Evolutionary conservation across 2,797 vertebrate genomes (phyloP).

Genomic region (Poeciliopsis paucimaculata): DNA sequence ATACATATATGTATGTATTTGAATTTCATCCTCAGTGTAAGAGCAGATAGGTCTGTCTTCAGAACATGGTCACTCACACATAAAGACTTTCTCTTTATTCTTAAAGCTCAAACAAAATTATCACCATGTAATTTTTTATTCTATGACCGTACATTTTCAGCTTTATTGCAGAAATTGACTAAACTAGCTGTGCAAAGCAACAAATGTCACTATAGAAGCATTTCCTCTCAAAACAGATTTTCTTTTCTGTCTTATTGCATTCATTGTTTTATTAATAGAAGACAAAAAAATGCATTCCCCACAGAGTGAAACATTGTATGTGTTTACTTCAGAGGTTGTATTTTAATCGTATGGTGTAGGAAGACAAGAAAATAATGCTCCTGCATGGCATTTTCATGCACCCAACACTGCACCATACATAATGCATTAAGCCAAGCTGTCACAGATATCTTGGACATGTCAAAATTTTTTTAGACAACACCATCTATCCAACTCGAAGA

Average conservation of each 20-base stretch:
- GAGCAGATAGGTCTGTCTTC: not conserved
- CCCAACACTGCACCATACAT: not conserved
- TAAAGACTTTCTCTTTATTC: constrained; percentile 23
- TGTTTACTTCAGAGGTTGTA: not conserved
- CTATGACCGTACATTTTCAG: constrained; percentile 38
- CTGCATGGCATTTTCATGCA: not conserved
- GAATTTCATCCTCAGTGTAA: constrained; percentile 5
- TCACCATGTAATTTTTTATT: constrained; percentile 30
- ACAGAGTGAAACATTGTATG: not conserved
- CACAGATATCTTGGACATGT: not conserved
- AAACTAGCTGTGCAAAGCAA: not conserved
- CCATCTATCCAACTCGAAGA: not conserved
- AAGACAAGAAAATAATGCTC: not conserved
- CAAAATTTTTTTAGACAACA: not conserved
- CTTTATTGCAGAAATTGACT: constrained; percentile 14
- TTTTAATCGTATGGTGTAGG: not conserved
- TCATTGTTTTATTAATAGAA: not conserved
- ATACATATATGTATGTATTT: not conserved
- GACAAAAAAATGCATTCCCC: not conserved
- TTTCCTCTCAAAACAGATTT: not conserved
- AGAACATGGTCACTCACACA: constrained; percentile 12
- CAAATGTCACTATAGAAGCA: not conserved
- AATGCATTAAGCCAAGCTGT: not conserved
- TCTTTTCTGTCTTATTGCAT: not conserved
- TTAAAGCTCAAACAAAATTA: constrained; percentile 25